A percentile compares a stretch with the other conserved stretches of the same genome.
Evolutionary conservation across 2,797 vertebrate species (phyloP).

Genomic region (Anguilla pacifica): DNA sequence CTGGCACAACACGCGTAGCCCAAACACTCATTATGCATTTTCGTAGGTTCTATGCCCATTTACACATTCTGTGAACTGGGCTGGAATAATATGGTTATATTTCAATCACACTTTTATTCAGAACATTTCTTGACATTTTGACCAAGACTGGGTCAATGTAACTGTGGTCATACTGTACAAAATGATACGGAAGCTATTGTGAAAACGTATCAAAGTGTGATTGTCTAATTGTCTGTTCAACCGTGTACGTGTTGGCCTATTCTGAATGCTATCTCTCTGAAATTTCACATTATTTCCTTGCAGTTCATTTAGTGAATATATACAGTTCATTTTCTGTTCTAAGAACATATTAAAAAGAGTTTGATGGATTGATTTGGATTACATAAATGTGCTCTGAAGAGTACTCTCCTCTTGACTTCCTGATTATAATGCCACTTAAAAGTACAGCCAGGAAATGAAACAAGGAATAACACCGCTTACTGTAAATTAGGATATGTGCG

Average conservation of each 20-base stretch:
- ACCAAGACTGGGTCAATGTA: background rate
- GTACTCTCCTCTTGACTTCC: background rate
- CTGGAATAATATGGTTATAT: background rate
- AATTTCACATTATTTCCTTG: background rate
- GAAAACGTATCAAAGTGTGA: background rate
- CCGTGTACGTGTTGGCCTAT: background rate
- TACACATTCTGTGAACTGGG: background rate
- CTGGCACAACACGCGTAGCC: conserved; percentile 41
- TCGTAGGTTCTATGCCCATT: conserved; percentile 24
- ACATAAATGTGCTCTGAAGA: background rate
- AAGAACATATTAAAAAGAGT: background rate
- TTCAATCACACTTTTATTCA: background rate
- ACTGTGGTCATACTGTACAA: background rate
- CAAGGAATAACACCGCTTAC: background rate
- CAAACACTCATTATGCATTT: conserved; percentile 42
- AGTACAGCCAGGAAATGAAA: background rate
- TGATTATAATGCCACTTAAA: background rate
- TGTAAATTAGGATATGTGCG: background rate
- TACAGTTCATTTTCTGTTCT: background rate
- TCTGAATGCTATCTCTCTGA: background rate
- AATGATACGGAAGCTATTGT: background rate
- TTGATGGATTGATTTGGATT: conserved; percentile 7
- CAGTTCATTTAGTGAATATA: background rate
- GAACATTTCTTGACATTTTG: background rate
- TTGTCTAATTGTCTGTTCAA: background rate